phyloP scores from a whole-genome alignment of 2,113 vertebrate genomes.

The Cygnus atratus region DNA sequence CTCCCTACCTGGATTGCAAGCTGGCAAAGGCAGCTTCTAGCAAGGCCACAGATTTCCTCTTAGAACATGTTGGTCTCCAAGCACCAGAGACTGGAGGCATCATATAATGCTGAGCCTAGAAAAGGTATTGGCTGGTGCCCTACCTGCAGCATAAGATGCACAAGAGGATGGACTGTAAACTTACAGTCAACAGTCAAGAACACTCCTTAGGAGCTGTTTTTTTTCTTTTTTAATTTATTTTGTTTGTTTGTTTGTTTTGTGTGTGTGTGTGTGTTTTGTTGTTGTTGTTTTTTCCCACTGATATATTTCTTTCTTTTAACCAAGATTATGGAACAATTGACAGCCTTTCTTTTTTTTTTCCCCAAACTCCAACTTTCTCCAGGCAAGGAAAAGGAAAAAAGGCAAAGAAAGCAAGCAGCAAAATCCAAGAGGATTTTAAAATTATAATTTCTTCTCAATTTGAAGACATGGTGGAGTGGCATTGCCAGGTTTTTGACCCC shows the following conservation, averaged over 20 bases:
- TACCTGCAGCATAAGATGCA: background rate
- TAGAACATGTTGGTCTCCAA: background rate
- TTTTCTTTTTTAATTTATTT: too few species aligned
- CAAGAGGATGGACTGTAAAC: background rate
- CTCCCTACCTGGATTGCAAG: background rate
- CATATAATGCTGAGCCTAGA: background rate
- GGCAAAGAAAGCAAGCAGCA: background rate
- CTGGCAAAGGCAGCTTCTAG: background rate
- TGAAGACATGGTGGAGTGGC: background rate
- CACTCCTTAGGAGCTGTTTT: background rate
- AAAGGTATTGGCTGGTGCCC: background rate
- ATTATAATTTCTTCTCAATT: background rate
- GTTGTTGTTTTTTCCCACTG: background rate
- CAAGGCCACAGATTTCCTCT: background rate
- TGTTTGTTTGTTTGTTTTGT: too few species aligned
- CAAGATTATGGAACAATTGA: background rate
- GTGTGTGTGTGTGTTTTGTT: too few species aligned
- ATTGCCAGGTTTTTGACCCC: background rate
- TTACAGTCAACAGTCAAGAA: background rate
- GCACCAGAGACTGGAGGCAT: background rate
- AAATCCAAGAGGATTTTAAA: background rate
- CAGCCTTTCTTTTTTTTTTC: background rate
- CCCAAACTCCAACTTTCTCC: background rate
- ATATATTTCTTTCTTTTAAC: background rate
- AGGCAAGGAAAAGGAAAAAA: background rate